Evolutionary conservation across 2,888 invertebrate genomes (phyloP).

Genomic region (Ornithoptera alexandrae): DNA sequence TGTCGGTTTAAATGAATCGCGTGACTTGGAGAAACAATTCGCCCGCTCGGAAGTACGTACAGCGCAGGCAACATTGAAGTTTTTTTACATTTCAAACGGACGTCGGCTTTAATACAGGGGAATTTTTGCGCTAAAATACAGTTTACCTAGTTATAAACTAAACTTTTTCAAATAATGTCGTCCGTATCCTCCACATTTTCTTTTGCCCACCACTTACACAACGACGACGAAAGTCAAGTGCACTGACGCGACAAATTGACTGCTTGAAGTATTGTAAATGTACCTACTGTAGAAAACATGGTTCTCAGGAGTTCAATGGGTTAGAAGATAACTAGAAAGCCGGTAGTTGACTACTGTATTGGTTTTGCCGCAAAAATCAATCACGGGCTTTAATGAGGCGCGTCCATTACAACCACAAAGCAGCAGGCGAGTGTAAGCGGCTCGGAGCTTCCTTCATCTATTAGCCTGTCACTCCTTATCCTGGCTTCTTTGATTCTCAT

Average conservation of each 20-base stretch:
- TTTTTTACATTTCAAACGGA: conserved; percentile 20
- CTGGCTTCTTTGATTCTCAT: conserved; percentile 63
- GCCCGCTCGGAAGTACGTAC: conserved; percentile 15
- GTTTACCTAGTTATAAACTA: background rate
- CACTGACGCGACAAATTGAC: no score
- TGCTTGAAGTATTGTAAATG: background rate
- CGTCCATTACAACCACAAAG: conserved; percentile 49
- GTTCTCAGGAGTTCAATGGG: background rate
- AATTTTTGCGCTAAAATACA: conserved; percentile 6
- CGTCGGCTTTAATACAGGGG: conserved; percentile 4
- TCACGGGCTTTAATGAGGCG: conserved; percentile 58
- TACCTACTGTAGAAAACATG: background rate
- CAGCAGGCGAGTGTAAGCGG: conserved; percentile 42
- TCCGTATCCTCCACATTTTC: no score
- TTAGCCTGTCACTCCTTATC: conserved; percentile 53
- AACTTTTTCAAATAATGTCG: no score
- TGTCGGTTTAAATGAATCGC: conserved; percentile 29
- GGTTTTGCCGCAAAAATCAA: conserved; percentile 63
- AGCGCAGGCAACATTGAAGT: conserved; percentile 19
- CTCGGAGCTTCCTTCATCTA: conserved; percentile 46
- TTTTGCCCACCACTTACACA: no score
- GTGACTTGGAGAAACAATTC: conserved; percentile 30
- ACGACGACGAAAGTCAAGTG: no score
- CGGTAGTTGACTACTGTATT: conserved; percentile 60
- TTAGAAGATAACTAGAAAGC: conserved; percentile 16